Evolutionary conservation across 2,888 invertebrate species (phyloP), one percentile per base, ranked within the genome.

Genomic region (Polietes domitor): DNA sequence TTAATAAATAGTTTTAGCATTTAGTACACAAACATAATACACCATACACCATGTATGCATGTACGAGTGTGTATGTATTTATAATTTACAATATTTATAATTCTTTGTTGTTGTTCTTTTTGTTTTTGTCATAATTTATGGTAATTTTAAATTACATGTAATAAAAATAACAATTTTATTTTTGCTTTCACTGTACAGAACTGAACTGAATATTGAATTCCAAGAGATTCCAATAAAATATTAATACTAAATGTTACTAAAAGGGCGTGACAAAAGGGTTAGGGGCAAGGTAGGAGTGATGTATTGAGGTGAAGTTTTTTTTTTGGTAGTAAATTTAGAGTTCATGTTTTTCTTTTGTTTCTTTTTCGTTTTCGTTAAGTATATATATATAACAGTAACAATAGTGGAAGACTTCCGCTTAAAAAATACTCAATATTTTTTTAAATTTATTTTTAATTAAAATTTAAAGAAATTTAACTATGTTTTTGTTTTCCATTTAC

Each of bases 371-470:
- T 73, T 70, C n/a, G 70, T 63, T 83, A 68, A 68, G 21, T 68
- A 15, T 68, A 15, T 68, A 41, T 65, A 74, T 85, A 80, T 83
- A 86, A 87, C 88, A 89, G 89, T 90, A 90, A 90, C 89, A 89
- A 88, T 91, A 92, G 91, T 91, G 91, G 91, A 91, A 91, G 91
- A 91, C 91, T 91, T 92, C 90, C 91, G 91, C 92, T 91, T 92
- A 91, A 88, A 90, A 90, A 88, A 72, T 80, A 82, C 53, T 80
- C 53, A 47, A 83, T 72, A 72, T 70, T 75, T 82, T 32, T 65
- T 71, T 47, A n/a, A n/a, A 72, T 74, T 70, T 55, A 15, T 26
- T 75, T 78, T 83, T 76, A 80, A 58, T 55, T 77, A 50, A 75
- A 61, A 10, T 81, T 53, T 37, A 47, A 53, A 58, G 37, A 61